These are phyloP conservation scores for Ceyx melanurus DNA, from an alignment of 2,113 vertebrate species.

Conservation along the genomic window DNA sequence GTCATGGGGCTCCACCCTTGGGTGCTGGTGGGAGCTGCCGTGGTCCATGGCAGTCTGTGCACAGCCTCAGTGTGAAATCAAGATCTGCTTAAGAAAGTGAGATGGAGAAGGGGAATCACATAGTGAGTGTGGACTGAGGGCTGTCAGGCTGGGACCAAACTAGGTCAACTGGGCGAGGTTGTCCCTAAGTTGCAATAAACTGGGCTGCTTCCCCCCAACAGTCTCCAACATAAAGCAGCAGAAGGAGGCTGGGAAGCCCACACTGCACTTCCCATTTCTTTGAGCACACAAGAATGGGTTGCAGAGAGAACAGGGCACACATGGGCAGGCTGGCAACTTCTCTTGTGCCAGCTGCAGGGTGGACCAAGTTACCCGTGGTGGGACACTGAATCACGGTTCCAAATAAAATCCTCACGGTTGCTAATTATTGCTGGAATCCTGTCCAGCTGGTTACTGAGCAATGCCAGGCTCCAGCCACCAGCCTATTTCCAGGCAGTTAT, in stretches of 20 bases:
- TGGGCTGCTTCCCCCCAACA: background rate
- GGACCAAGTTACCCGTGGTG: background rate
- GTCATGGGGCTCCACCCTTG: background rate
- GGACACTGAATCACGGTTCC: background rate
- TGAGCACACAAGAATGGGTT: fast-evolving
- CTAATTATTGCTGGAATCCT: background rate
- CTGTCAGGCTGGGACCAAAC: too few relatives aligned
- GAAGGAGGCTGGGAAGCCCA: background rate
- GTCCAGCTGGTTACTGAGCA: background rate
- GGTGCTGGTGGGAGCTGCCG: background rate
- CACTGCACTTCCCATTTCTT: fast-evolving
- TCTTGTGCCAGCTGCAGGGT: background rate
- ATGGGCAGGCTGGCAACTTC: background rate
- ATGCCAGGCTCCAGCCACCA: background rate
- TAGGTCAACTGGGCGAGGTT: background rate
- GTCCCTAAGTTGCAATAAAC: background rate
- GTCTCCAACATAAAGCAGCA: fast-evolving
- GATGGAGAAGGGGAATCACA: background rate
- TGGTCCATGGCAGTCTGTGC: too few relatives aligned
- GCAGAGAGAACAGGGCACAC: fast-evolving
- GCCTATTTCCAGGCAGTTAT: background rate
- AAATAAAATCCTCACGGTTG: background rate
- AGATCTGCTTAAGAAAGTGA: fast-evolving
- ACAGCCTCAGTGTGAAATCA: fast-evolving
- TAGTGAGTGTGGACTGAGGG: too few relatives aligned